A percentile compares a stretch with the other conserved stretches of the same genome.
Evolutionary conservation across 2,797 vertebrate species (phyloP).

Genomic region (Rhinophrynus dorsalis): DNA sequence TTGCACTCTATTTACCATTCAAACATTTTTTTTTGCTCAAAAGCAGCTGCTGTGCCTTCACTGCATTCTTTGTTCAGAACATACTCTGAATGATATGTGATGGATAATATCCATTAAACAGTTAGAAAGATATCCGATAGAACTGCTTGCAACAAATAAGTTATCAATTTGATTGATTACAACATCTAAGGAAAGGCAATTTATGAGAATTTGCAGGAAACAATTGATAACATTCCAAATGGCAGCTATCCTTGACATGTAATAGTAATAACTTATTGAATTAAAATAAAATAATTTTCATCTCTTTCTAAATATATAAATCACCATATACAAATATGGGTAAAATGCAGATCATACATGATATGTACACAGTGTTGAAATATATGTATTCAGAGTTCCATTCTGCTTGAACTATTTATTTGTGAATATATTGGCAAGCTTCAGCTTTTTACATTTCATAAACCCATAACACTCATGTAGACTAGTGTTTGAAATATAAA

Average conservation of each 20-base stretch:
- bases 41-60: not conserved
- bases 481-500: no score
- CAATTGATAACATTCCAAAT: constrained; percentile 50
- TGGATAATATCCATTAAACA: constrained; percentile 33
- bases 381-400: no score
- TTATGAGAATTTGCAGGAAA: constrained; percentile 48
- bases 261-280: constrained; percentile 41
- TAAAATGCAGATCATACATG: constrained; percentile 9
- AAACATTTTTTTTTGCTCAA: not conserved
- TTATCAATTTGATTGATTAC: constrained; percentile 34
- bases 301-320: constrained; percentile 14
- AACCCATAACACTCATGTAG: no score
- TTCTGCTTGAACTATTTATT: no score
- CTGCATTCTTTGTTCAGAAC: not conserved
- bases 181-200: constrained; percentile 36
- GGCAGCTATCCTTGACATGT: constrained; percentile 35
- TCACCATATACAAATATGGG: constrained; percentile 1
- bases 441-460: no score
- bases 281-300: constrained; percentile 30
- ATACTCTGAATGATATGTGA: not conserved
- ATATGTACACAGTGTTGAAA: no score
- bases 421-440: no score
- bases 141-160: constrained; percentile 22
- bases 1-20: constrained; percentile 17
- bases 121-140: constrained; percentile 3